Percentiles rank a stretch among this genome's conserved stretches.
phyloP scores from a whole-genome alignment of 2,888 invertebrate genomes.

The Leucophora obtusa region DNA sequence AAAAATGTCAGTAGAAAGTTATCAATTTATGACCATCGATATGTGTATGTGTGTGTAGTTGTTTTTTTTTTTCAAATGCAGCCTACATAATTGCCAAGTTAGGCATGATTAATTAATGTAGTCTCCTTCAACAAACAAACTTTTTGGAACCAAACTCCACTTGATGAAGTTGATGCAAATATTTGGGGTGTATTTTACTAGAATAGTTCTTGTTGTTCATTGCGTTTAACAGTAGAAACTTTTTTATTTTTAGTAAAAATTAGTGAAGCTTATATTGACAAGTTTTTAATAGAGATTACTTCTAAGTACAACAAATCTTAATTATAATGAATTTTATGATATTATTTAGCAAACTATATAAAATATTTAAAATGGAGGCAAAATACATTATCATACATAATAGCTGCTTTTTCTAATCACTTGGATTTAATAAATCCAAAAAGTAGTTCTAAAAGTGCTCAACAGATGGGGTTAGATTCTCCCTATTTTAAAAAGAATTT shows the following conservation, averaged over 20 bases:
- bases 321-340: too few species aligned
- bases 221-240: neutral
- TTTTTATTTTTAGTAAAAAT: conserved; percentile 32
- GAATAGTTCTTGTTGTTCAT: conserved; percentile 46
- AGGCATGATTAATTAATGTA: conserved; percentile 65
- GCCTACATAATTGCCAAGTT: conserved; percentile 64
- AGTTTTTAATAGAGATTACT: conserved; percentile 24
- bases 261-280: conserved; percentile 59
- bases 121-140: conserved; percentile 60
- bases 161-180: conserved; percentile 60
- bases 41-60: neutral
- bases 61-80: conserved; percentile 45
- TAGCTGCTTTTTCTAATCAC: too few species aligned
- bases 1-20: too few species aligned
- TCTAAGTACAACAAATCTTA: neutral
- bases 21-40: neutral
- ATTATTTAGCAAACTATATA: too few species aligned
- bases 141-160: conserved; percentile 62
- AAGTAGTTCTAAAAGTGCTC: too few species aligned
- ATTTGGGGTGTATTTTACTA: conserved; percentile 55
- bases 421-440: too few species aligned
- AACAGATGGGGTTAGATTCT: too few species aligned
- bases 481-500: too few species aligned
- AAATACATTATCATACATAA: too few species aligned
- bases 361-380: too few species aligned